phyloP scores from a whole-genome alignment of 2,113 vertebrate species.

The Pycnonotus jocosus region DNA sequence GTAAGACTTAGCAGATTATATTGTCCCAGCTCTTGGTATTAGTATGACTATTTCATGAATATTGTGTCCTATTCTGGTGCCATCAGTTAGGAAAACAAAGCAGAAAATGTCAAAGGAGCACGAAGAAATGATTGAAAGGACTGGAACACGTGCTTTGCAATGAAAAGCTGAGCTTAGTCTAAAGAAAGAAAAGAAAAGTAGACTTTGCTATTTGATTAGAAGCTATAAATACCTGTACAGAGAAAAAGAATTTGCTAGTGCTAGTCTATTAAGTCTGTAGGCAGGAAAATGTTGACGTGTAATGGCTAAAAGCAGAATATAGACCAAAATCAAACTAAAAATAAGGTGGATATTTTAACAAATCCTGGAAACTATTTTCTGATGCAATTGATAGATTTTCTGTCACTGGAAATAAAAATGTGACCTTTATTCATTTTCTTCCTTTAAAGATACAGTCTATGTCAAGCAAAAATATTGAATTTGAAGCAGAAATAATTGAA shows the following conservation, averaged over 20 bases:
- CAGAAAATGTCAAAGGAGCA: not conserved
- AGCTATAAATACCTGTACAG: not conserved
- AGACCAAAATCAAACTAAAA: slow-evolving; percentile 42
- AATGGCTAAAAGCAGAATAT: slow-evolving; percentile 24
- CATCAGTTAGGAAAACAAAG: not conserved
- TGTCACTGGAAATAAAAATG: slow-evolving; percentile 41
- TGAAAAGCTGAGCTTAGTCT: not conserved
- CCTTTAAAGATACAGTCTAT: not conserved
- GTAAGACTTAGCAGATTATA: not conserved
- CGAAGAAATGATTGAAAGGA: not conserved
- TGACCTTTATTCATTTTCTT: slow-evolving; percentile 42
- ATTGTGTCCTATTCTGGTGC: not conserved
- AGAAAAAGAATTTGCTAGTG: not conserved
- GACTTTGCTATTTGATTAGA: not conserved
- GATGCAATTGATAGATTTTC: slow-evolving; percentile 43
- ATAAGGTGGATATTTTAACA: slow-evolving; percentile 36
- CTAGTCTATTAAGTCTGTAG: not conserved
- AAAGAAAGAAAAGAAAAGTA: not conserved
- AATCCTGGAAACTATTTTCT: slow-evolving; percentile 47
- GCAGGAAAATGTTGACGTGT: not conserved
- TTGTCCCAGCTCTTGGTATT: not conserved
- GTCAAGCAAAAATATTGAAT: slow-evolving; percentile 44
- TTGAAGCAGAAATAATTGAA: slow-evolving; percentile 48
- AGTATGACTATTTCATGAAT: not conserved
- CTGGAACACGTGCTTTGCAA: not conserved